Evolutionary conservation across 2,113 vertebrate genomes (phyloP).

Genomic region (Carassius auratus): DNA sequence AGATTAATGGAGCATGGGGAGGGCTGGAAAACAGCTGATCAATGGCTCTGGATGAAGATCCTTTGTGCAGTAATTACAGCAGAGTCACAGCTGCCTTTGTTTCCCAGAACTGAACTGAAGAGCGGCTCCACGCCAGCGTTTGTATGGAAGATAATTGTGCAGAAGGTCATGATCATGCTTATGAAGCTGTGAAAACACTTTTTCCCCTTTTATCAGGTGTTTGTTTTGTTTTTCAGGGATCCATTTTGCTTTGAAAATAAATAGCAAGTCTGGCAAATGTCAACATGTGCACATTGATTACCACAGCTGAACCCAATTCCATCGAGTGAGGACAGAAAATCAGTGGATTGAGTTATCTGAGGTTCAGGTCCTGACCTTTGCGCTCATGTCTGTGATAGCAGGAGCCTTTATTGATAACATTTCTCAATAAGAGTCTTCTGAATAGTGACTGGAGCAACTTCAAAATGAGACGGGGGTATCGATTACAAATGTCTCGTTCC

Average conservation of each 20-base stretch:
- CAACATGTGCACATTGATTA: conserved; percentile 50
- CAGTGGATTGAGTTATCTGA: conserved; percentile 24
- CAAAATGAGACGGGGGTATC: background rate
- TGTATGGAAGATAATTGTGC: conserved; percentile 49
- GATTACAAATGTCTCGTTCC: conserved; percentile 13
- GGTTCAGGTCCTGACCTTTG: conserved; percentile 38
- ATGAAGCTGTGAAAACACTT: conserved; percentile 57
- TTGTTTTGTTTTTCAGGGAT: conserved; percentile 40
- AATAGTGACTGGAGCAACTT: conserved; percentile 23
- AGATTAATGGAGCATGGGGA: conserved; percentile 16
- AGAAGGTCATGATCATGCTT: conserved; percentile 70
- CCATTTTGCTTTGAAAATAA: conserved; percentile 62
- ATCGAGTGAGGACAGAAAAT: conserved; percentile 31
- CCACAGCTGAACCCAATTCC: conserved; percentile 38
- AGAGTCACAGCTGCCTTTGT: conserved; percentile 63
- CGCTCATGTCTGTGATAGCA: conserved; percentile 23
- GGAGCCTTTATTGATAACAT: conserved; percentile 38
- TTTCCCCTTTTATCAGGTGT: conserved; percentile 36
- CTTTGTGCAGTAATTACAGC: conserved; percentile 68
- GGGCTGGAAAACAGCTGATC: conserved; percentile 18
- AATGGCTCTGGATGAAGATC: conserved; percentile 31
- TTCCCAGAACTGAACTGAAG: conserved; percentile 67
- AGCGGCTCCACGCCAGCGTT: conserved; percentile 58
- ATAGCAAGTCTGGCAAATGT: conserved; percentile 63
- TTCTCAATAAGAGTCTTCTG: conserved; percentile 15